Evolutionary conservation across 2,888 invertebrate genomes (phyloP).

Genomic region (Camponotus fellah): DNA sequence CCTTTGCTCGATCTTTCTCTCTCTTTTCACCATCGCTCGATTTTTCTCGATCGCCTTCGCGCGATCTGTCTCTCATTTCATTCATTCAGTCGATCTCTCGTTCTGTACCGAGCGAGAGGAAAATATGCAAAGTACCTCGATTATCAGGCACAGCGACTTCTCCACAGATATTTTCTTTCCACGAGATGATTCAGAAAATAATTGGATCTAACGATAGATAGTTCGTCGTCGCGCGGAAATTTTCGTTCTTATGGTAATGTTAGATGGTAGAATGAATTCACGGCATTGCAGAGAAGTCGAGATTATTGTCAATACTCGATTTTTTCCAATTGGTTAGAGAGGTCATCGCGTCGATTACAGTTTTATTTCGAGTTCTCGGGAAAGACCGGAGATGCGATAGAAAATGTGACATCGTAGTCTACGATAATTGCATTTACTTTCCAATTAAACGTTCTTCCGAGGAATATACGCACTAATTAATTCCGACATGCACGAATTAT

Average conservation of each 20-base stretch:
- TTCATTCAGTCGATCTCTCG: conserved; percentile 27
- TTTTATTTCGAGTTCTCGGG: conserved; percentile 37
- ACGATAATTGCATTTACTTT: conserved; percentile 36
- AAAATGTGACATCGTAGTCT: conserved; percentile 13
- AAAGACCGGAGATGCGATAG: not conserved
- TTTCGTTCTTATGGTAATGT: conserved; percentile 61
- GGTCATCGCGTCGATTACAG: conserved; percentile 27
- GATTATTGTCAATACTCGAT: conserved; percentile 62
- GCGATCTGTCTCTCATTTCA: conserved; percentile 25
- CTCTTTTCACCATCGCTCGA: not conserved
- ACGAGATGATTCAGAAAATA: conserved; percentile 49
- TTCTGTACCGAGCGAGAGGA: not conserved
- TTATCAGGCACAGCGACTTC: conserved; percentile 66
- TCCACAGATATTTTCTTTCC: conserved; percentile 65
- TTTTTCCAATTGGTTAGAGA: conserved; percentile 29
- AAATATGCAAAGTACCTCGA: conserved; percentile 71
- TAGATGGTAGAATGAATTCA: conserved; percentile 26
- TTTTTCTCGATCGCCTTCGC: conserved; percentile 35
- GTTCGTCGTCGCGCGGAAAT: conserved; percentile 40
- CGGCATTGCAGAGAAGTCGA: conserved; percentile 45
- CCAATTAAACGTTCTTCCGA: conserved; percentile 10
- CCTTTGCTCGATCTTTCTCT: not conserved
- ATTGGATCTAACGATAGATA: conserved; percentile 68
- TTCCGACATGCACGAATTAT: not conserved
- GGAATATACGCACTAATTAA: conserved; percentile 12